Evolutionary conservation across 2,888 invertebrate species (phyloP).

Genomic region (Gerris lacustris): DNA sequence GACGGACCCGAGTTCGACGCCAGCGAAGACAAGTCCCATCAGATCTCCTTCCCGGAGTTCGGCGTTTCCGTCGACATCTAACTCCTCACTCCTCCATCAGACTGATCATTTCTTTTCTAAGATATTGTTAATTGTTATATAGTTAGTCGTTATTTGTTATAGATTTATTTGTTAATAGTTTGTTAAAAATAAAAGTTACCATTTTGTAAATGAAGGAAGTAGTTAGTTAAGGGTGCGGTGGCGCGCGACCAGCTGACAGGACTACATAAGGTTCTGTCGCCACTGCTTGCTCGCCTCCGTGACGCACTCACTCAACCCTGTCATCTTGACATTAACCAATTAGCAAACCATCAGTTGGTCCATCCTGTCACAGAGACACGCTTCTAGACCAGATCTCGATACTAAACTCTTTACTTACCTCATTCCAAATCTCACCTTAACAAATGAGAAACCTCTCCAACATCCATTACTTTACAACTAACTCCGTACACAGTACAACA

Average conservation of each 20-base stretch:
- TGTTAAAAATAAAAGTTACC: background rate
- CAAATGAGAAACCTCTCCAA: too few species aligned
- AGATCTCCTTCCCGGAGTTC: constrained; percentile 1
- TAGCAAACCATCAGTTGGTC: background rate
- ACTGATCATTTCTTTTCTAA: background rate
- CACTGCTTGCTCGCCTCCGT: background rate
- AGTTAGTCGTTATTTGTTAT: background rate
- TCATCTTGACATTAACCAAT: background rate
- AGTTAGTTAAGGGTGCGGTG: background rate
- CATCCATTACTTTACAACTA: too few species aligned
- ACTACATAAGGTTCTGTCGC: background rate
- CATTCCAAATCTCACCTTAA: too few species aligned
- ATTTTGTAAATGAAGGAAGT: background rate
- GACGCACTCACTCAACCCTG: background rate
- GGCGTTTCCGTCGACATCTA: constrained; percentile 5
- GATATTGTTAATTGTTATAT: background rate
- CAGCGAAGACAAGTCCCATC: background rate
- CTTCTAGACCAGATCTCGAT: too few species aligned
- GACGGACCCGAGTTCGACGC: background rate
- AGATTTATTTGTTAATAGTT: background rate
- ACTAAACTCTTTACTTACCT: too few species aligned
- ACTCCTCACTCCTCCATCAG: background rate
- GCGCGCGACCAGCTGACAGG: background rate
- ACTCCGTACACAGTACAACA: too few species aligned
- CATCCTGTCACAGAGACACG: too few species aligned